Conservation (phyloP, 2,888 invertebrate genomes). For the Ophion slaviceki region DNA sequence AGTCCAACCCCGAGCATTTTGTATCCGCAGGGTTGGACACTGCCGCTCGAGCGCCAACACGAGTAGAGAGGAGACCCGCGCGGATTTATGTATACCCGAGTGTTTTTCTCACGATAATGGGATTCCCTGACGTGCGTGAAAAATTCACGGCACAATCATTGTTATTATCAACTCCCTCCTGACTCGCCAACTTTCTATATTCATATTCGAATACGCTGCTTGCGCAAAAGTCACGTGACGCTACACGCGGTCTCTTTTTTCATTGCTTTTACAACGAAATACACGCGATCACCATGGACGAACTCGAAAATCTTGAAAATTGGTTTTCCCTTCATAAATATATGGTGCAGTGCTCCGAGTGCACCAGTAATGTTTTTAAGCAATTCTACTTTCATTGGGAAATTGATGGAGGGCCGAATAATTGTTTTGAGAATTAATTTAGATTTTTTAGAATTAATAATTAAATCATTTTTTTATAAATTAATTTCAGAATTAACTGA, state of each 20-base stretch:
- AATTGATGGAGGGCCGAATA: too few species aligned
- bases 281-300: too few species aligned
- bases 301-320: too few species aligned
- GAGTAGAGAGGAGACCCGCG: slow-evolving; percentile 20
- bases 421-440: too few species aligned
- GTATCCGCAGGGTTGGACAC: slow-evolving; percentile 41
- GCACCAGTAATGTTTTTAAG: too few species aligned
- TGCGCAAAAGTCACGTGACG: background rate
- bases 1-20: slow-evolving; percentile 38
- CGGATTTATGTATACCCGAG: slow-evolving; percentile 46
- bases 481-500: too few species aligned
- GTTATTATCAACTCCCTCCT: slow-evolving; percentile 4
- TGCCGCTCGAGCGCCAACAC: slow-evolving; percentile 8
- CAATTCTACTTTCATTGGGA: too few species aligned
- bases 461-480: too few species aligned
- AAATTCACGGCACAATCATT: slow-evolving; percentile 58
- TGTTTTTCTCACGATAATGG: slow-evolving; percentile 53
- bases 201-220: background rate
- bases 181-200: background rate
- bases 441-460: too few species aligned
- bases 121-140: slow-evolving; percentile 48
- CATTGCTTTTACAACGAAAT: background rate
- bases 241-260: background rate
- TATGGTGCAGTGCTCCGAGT: too few species aligned
- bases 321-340: too few species aligned